phyloP scores from a whole-genome alignment of 2,888 invertebrate species.

The Xylocampa areola region DNA sequence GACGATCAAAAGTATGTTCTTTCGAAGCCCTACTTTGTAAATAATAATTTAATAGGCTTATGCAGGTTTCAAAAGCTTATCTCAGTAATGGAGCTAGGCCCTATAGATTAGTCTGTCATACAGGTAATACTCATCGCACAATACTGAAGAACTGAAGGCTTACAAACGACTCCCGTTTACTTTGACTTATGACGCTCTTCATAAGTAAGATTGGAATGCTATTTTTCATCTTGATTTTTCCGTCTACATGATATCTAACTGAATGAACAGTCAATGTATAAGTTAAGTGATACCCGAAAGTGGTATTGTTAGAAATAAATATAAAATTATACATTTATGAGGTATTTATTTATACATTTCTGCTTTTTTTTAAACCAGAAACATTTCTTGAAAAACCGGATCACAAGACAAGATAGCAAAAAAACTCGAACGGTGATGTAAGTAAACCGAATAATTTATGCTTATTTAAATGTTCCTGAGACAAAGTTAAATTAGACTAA shows the following conservation, averaged over 20 bases:
- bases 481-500: slow-evolving; percentile 70
- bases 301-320: too few relatives aligned
- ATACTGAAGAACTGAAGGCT: slow-evolving; percentile 28
- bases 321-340: too few relatives aligned
- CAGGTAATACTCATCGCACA: slow-evolving; percentile 38
- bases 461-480: slow-evolving; percentile 32
- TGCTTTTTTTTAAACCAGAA: too few relatives aligned
- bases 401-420: not conserved
- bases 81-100: slow-evolving; percentile 36
- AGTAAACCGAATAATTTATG: slow-evolving; percentile 20
- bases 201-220: slow-evolving; percentile 20
- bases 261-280: too few relatives aligned
- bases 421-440: not conserved
- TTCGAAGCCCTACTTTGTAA: too few relatives aligned
- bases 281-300: too few relatives aligned
- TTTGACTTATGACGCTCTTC: slow-evolving; percentile 6
- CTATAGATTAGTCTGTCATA: slow-evolving; percentile 44
- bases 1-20: slow-evolving; percentile 6
- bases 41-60: slow-evolving; percentile 14
- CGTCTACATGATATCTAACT: too few relatives aligned
- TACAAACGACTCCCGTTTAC: slow-evolving; percentile 21
- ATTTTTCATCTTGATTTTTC: slow-evolving; percentile 7
- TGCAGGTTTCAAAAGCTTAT: slow-evolving; percentile 40
- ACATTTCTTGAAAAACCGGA: not conserved
- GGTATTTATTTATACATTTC: too few relatives aligned